phyloP scores from a whole-genome alignment of 2,113 vertebrate species.

The Fukomys damarensis region DNA sequence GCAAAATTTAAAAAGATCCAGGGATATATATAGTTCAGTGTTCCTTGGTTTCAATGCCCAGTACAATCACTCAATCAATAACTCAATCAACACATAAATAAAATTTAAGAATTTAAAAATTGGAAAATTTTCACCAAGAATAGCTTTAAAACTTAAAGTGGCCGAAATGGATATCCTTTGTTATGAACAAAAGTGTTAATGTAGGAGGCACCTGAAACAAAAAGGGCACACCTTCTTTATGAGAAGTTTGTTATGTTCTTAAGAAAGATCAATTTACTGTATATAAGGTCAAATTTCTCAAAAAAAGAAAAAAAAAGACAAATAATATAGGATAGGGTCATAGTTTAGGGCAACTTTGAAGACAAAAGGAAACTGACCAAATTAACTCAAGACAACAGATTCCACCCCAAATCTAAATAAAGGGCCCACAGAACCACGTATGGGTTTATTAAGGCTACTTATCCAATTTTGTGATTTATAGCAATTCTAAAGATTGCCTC shows the following conservation, averaged over 20 bases:
- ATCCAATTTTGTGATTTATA: not conserved
- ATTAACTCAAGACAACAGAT: not conserved
- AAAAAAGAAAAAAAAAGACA: not conserved
- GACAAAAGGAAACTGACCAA: not conserved
- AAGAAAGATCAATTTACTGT: not conserved
- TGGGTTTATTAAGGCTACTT: not conserved
- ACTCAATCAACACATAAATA: too few species aligned
- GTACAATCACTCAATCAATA: not conserved
- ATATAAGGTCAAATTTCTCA: not conserved
- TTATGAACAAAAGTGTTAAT: not conserved
- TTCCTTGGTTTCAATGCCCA: not conserved
- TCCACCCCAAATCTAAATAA: not conserved
- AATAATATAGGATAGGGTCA: not conserved
- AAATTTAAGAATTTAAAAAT: not conserved
- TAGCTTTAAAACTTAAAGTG: not conserved
- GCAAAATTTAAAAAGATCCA: not conserved
- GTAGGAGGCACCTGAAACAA: not conserved
- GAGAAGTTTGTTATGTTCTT: slow-evolving; percentile 35
- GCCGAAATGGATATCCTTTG: not conserved
- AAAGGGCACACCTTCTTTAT: not conserved
- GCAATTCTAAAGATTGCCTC: not conserved
- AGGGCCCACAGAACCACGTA: not conserved
- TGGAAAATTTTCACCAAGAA: not conserved
- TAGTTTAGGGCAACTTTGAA: not conserved
- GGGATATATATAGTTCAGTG: not conserved